Base-by-base conservation (phyloP, 2,797 vertebrate genomes). In the Glossophaga mutica region DNA sequence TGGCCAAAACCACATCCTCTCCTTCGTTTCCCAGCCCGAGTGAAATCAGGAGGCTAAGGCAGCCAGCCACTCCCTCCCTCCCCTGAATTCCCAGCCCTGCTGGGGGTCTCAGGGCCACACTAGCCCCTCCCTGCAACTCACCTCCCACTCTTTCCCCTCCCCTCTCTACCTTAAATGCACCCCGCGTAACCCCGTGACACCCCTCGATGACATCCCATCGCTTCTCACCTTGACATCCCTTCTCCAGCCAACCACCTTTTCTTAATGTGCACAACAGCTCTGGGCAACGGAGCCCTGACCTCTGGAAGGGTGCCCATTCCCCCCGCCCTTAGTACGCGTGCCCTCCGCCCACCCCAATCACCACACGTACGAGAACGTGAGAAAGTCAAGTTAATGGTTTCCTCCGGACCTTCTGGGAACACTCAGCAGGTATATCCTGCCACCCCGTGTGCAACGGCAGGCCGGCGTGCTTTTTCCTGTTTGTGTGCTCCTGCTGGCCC, bases 391-490 rank as follows among this genome's bases (percentile, higher is more conserved):
- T 87, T 82, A 91, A 97, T 37, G 94, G 87, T 90, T 94, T 96
- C 90, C 93, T 92, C 93, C 46, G 87, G 74, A 90, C 88, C 91
- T 97, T 93, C 70, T 87, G 92, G 90, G 91, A 81, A 85, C 22
- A n/a, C 96, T 91, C 95, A 95, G 96, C 97, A 95, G 95, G 97
- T 89, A 92, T 65, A 96, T 97, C 97, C 96, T 95, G 95, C 85
- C 95, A 34, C 93, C 77, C 90, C 19, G 26, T 48, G 82, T 42
- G 16, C 68, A 39, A 94, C 93, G 86, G 78, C 81, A 78, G 91
- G 81, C 88, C 87, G 92, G 88, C 88, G 81, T 83, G 90, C 78
- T 90, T 87, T 93, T 94, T 91, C 94, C 92, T 90, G 87, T 94
- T 93, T 94, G 81, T 81, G 52, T 88, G 73, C 37, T 82, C 46